A percentile compares a stretch with the other conserved stretches of the same genome.
phyloP scores from a whole-genome alignment of 2,888 invertebrate genomes.

The Brachyptera putata region DNA sequence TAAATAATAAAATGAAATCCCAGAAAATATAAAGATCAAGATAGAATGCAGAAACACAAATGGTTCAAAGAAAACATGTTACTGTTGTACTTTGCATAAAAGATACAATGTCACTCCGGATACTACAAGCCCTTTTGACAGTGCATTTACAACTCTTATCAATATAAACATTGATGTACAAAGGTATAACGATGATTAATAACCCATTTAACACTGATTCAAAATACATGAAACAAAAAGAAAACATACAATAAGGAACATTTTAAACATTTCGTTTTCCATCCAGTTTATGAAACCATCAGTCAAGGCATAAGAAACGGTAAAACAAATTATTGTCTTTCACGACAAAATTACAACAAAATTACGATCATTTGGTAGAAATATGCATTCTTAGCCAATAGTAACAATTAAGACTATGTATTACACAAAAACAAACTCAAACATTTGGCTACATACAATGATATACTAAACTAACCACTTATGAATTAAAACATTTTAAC shows the following conservation, averaged over 20 bases:
- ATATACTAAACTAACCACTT: slow-evolving; percentile 26
- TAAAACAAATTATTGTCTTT: slow-evolving; percentile 24
- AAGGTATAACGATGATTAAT: too few relatives aligned
- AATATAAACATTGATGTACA: too few relatives aligned
- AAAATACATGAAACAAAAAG: slow-evolving; percentile 6
- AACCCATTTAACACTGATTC: too few relatives aligned
- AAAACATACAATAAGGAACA: slow-evolving; percentile 17
- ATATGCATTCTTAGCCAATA: neutral
- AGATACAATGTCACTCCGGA: too few relatives aligned
- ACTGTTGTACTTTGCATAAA: too few relatives aligned
- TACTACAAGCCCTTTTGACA: too few relatives aligned
- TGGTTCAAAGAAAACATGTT: too few relatives aligned
- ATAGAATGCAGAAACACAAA: too few relatives aligned
- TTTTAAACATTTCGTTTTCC: slow-evolving; percentile 8
- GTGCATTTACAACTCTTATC: too few relatives aligned
- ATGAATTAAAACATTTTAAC: slow-evolving; percentile 18
- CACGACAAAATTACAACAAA: slow-evolving; percentile 15
- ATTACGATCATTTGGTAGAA: neutral
- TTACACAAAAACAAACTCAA: slow-evolving; percentile 13
- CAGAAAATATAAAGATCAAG: neutral
- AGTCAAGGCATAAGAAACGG: slow-evolving; percentile 19
- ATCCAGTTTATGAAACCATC: slow-evolving; percentile 14
- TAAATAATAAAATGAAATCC: neutral
- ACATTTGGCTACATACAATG: slow-evolving; percentile 8
- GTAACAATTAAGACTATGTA: neutral